These are phyloP conservation scores for Drosophila paranaensis DNA, from an alignment of 2,888 invertebrate species.

Conservation along the genomic window DNA sequence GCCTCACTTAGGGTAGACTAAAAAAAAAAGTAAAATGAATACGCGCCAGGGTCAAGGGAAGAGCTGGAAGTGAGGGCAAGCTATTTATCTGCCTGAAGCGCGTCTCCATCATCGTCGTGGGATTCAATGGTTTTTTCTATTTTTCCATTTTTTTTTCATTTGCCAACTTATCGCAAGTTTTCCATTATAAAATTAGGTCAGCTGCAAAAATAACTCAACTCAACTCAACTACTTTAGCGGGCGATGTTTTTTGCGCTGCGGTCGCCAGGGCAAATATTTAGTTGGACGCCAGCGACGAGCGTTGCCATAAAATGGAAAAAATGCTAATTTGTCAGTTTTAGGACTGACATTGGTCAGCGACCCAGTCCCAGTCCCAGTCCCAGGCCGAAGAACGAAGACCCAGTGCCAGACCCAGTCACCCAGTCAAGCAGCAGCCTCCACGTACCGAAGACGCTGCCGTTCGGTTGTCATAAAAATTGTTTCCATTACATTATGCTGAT, in stretches of 20 bases:
- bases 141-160: constrained; percentile 20
- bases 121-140: constrained; percentile 29
- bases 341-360: constrained; percentile 73
- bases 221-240: constrained; percentile 74
- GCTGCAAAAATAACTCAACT: constrained; percentile 81
- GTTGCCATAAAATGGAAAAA: constrained; percentile 74
- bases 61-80: constrained; percentile 45
- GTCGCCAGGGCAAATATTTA: constrained; percentile 70
- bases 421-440: neutral
- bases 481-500: constrained; percentile 82
- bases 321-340: constrained; percentile 81
- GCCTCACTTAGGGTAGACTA: constrained; percentile 1
- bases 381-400: neutral
- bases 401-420: constrained; percentile 2
- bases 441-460: constrained; percentile 20
- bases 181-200: constrained; percentile 83
- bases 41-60: constrained; percentile 19
- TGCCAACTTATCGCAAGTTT: constrained; percentile 79
- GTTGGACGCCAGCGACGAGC: constrained; percentile 48
- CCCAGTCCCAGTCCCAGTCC: neutral
- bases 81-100: constrained; percentile 77
- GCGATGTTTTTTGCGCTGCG: constrained; percentile 39
- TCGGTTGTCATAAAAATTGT: constrained; percentile 78
- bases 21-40: constrained; percentile 11
- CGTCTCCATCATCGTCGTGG: constrained; percentile 43